A percentile compares a stretch with the other conserved stretches of the same genome.
These are phyloP conservation scores for Spheniscus humboldti DNA, from an alignment of 2,797 vertebrate genomes.

Conservation along the genomic window DNA sequence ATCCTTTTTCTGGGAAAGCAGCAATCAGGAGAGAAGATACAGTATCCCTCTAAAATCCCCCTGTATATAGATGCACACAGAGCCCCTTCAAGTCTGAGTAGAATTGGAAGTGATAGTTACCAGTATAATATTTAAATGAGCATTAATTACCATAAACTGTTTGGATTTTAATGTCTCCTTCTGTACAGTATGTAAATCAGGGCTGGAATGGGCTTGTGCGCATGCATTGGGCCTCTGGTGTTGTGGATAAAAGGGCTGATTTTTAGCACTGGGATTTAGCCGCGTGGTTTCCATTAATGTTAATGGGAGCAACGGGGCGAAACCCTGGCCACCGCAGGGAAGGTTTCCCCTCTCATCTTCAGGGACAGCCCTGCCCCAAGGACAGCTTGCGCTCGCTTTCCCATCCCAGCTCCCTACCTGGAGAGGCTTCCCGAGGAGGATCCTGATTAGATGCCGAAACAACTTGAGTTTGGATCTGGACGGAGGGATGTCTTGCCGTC, in stretches of 20 bases:
- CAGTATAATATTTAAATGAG: slow-evolving; percentile 51
- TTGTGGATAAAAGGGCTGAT: not conserved
- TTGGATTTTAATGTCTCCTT: slow-evolving; percentile 54
- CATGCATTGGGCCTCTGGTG: not conserved
- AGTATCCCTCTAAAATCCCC: not conserved
- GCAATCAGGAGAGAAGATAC: not conserved
- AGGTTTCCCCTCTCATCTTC: not conserved
- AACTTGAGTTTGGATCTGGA: rapidly evolving
- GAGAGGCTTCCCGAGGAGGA: not conserved
- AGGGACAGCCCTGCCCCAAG: not conserved
- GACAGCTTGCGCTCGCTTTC: not conserved
- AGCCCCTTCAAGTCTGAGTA: slow-evolving; percentile 27
- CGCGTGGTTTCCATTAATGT: not conserved
- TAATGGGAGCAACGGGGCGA: not conserved
- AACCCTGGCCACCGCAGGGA: not conserved
- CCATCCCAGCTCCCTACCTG: not conserved
- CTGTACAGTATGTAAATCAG: slow-evolving; percentile 45
- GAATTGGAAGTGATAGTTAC: slow-evolving; percentile 43
- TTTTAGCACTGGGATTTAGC: not conserved
- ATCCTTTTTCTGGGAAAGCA: slow-evolving; percentile 6
- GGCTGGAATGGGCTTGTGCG: not conserved
- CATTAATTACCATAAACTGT: slow-evolving; percentile 39
- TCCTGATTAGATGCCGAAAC: not conserved
- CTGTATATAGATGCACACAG: not conserved
- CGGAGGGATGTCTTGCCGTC: not conserved